Percentiles rank a stretch among this genome's conserved stretches.
Evolutionary conservation across 37 sponge, comb jelly and placozoan genomes (phyloP).

Genomic region (Geodia barretti): DNA sequence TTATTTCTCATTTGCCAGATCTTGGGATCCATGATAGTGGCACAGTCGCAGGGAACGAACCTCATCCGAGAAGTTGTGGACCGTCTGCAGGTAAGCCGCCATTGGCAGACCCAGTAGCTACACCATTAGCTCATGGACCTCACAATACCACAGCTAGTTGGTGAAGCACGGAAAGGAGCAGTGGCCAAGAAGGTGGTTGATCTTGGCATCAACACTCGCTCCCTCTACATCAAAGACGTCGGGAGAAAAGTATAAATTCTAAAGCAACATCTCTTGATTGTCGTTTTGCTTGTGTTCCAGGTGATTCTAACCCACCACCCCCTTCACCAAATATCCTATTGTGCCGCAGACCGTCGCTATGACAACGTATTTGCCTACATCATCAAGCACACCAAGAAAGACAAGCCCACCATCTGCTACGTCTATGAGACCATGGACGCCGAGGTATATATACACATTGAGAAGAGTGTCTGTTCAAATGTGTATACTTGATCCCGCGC

Average conservation of each 20-base stretch:
- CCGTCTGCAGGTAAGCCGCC: slow-evolving; percentile 17
- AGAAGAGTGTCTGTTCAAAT: neutral
- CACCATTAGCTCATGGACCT: neutral
- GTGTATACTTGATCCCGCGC: neutral
- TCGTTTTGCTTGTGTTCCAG: slow-evolving; percentile 22
- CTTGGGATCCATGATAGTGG: slow-evolving; percentile 12
- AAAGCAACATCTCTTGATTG: neutral
- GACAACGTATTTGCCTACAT: slow-evolving; percentile 60
- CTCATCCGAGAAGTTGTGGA: slow-evolving; percentile 7
- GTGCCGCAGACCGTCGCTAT: slow-evolving; percentile 35
- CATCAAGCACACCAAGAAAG: neutral
- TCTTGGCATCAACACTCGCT: neutral
- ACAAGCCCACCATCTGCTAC: slow-evolving; percentile 29
- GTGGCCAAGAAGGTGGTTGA: neutral
- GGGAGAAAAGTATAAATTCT: neutral
- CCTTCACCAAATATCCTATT: slow-evolving; percentile 45
- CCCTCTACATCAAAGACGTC: neutral
- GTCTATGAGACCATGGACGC: slow-evolving; percentile 11
- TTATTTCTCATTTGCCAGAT: slow-evolving; percentile 13
- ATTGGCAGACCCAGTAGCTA: neutral
- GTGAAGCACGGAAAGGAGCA: neutral
- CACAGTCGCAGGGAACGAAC: slow-evolving; percentile 4
- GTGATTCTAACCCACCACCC: slow-evolving; percentile 30
- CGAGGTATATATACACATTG: neutral
- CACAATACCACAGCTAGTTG: neutral